Evolutionary conservation across 2,888 invertebrate genomes (phyloP), one percentile per base, ranked within the genome.

Genomic region (Villa cingulata): DNA sequence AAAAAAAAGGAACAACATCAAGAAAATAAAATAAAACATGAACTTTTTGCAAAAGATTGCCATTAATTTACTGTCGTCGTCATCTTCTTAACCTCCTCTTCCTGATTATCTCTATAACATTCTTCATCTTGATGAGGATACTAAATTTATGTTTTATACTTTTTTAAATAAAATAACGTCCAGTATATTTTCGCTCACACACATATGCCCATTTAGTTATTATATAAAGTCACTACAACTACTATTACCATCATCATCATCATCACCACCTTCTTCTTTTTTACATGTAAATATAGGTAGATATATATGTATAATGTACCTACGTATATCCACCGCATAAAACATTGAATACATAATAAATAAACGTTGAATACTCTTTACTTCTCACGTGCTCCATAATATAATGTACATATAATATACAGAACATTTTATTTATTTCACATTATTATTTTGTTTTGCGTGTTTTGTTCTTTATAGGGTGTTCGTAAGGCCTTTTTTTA

Each of bases 401-500:
- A 27, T 2, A 27, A 27, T 27, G 10, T 27, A 27, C 27, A 27
- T 27, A 9, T 27, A 12, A 32, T 32, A 12, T 32, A 23, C n/a
- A 23, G 7, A 23, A 23, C 29, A 32, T 32, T 32, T 32, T 32
- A 32, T 32, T 32, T 32, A 32, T 32, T 32, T 32, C 29, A 32
- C 29, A 19, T 32, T 42, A n/a, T n/a, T n/a, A 29, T 42, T 41
- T 9, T 23, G 19, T 17, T 36, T 19, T 47, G 47, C 38, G 42
- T 47, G 44, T 47, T 32, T 41, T 51, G 53, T 54, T 52, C 53
- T 55, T 55, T 55, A 55, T 55, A 55, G 53, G 53, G 55, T 55
- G 55, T 55, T 53, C 49, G 50, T 38, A 51, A 52, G 45, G 44
- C 46, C 49, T 52, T 51, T 55, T 54, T 53, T 51, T 38, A 53